Evolutionary conservation across 2,797 vertebrate species (phyloP).

Genomic region (Phataginus tetradactyla): DNA sequence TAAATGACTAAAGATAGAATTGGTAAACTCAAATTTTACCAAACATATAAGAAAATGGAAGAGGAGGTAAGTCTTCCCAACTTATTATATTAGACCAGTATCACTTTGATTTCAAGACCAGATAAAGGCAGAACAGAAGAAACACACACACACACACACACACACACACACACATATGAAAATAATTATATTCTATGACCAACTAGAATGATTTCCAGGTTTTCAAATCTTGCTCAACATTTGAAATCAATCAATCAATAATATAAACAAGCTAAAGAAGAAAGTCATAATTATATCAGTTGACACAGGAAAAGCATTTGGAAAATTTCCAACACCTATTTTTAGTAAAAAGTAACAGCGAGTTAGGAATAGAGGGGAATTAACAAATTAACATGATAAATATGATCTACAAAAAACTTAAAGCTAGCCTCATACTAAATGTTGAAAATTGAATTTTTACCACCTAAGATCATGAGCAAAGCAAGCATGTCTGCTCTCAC

Average conservation of each 20-base stretch:
- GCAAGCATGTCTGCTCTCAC: background rate
- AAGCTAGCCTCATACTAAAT: background rate
- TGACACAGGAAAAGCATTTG: background rate
- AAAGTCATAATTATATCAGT: background rate
- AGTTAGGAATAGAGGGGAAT: background rate
- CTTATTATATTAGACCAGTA: background rate
- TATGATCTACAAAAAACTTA: background rate
- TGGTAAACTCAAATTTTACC: background rate
- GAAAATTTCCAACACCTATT: background rate
- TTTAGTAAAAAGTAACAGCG: background rate
- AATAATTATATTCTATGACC: background rate
- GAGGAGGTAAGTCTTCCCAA: background rate
- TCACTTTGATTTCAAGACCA: background rate
- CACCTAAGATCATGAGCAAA: background rate
- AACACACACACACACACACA: background rate
- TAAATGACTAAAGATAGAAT: background rate
- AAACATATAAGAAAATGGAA: background rate
- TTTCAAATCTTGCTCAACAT: background rate
- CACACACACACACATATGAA: background rate
- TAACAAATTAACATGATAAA: background rate
- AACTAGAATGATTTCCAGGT: background rate
- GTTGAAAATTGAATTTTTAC: background rate
- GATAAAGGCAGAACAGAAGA: background rate
- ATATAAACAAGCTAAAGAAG: background rate
- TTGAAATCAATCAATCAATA: background rate